Evolutionary conservation across 23 tunicate species (phyloP).

Genomic region (Styela clava): DNA sequence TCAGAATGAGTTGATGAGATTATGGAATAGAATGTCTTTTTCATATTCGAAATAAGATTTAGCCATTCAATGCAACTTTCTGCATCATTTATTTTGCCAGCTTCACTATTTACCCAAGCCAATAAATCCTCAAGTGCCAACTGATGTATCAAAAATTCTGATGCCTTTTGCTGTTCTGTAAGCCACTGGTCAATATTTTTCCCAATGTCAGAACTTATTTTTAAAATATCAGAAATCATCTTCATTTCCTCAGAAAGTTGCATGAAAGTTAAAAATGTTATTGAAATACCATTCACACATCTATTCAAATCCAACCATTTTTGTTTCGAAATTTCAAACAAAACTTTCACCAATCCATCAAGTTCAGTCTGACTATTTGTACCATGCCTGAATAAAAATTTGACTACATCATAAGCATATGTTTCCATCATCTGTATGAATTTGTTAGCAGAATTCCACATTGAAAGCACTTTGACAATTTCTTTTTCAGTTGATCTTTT

Average conservation of each 20-base stretch:
- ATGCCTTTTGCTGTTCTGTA: constrained; percentile 10
- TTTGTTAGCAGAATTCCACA: background rate
- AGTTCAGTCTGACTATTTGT: background rate
- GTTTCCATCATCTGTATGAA: background rate
- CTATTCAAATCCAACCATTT: background rate
- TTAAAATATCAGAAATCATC: constrained; percentile 20
- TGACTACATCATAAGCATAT: background rate
- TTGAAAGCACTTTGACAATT: background rate
- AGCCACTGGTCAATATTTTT: constrained; percentile 15
- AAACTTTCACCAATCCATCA: background rate
- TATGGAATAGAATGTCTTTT: constrained; percentile 16
- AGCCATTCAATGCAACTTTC: constrained; percentile 47
- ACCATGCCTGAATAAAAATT: background rate
- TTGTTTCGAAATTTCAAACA: background rate
- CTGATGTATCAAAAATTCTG: constrained; percentile 11
- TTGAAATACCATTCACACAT: constrained; percentile 26
- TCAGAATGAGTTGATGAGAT: background rate
- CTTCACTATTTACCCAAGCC: constrained; percentile 7
- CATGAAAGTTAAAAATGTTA: constrained; percentile 33
- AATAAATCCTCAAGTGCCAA: constrained; percentile 34
- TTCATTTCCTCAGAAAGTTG: constrained; percentile 4
- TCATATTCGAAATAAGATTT: background rate
- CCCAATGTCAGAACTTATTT: constrained; percentile 10
- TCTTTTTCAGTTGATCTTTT: background rate
- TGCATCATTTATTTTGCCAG: constrained; percentile 17